These are phyloP conservation scores for Riparia riparia DNA, from an alignment of 2,113 vertebrate species.

Conservation along the genomic window DNA sequence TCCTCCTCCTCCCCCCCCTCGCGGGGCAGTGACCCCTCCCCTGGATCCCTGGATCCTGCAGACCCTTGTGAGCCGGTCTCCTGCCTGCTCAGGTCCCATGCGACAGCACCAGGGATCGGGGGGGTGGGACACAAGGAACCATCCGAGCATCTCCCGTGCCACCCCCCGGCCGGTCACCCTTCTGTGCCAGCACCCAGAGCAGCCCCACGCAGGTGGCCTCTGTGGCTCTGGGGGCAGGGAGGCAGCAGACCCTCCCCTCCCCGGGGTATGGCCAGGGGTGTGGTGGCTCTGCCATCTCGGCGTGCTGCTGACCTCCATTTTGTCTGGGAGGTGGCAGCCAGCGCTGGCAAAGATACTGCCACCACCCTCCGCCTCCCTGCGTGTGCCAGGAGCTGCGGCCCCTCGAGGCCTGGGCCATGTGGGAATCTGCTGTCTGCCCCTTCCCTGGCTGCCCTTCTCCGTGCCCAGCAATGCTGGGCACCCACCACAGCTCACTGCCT, in stretches of 20 bases:
- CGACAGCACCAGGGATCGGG: rapidly evolving
- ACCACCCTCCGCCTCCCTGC: background rate
- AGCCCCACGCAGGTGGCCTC: background rate
- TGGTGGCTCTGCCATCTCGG: background rate
- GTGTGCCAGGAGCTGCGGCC: background rate
- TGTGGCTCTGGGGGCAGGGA: background rate
- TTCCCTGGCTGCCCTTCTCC: background rate
- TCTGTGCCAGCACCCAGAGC: rapidly evolving
- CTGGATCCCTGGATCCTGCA: background rate
- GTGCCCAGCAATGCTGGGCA: background rate
- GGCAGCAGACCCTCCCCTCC: background rate
- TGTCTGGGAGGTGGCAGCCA: constrained; percentile 21
- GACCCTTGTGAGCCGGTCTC: background rate
- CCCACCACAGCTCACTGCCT: rapidly evolving
- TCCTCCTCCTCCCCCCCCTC: background rate
- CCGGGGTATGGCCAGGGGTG: background rate
- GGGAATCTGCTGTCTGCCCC: rapidly evolving
- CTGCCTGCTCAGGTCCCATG: background rate
- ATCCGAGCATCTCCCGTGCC: background rate
- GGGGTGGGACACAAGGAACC: background rate
- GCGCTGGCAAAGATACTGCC: background rate
- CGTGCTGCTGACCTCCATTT: background rate
- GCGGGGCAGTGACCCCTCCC: background rate
- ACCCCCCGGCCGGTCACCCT: rapidly evolving
- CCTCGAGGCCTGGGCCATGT: background rate